A percentile compares a stretch with the other conserved stretches of the same genome.
Evolutionary conservation across 2,888 invertebrate species (phyloP).

Genomic region (Caenorhabditis parvicauda): DNA sequence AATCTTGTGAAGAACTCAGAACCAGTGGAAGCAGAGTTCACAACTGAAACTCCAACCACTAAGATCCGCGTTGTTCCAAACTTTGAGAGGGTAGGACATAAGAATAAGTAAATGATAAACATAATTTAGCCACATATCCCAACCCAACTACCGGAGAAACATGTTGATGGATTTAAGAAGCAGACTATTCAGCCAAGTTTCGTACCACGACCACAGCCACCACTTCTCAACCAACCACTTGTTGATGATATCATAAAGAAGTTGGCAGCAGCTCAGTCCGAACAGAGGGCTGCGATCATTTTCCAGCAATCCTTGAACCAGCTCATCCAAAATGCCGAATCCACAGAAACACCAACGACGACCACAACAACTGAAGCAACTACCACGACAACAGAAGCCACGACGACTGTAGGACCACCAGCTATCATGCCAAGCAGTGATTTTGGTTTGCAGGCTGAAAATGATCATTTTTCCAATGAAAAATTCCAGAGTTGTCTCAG

Average conservation of each 20-base stretch:
- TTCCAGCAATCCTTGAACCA: slow-evolving; percentile 38
- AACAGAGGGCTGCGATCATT: slow-evolving; percentile 35
- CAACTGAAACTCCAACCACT: too few relatives aligned
- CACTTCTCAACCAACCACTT: slow-evolving; percentile 18
- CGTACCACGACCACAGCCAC: slow-evolving; percentile 15
- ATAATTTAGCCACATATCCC: too few relatives aligned
- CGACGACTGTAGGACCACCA: slow-evolving; percentile 25
- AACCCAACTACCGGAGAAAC: too few relatives aligned
- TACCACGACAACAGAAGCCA: slow-evolving; percentile 9
- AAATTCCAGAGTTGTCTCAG: slow-evolving; percentile 12
- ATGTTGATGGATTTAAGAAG: too few relatives aligned
- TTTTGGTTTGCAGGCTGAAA: slow-evolving; percentile 2
- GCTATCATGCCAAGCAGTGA: neutral
- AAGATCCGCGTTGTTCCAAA: too few relatives aligned
- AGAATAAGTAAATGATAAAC: too few relatives aligned
- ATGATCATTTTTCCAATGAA: slow-evolving; percentile 14
- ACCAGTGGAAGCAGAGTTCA: too few relatives aligned
- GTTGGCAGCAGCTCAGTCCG: slow-evolving; percentile 38
- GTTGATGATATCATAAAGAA: slow-evolving; percentile 35
- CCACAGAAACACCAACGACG: slow-evolving; percentile 2
- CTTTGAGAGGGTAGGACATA: too few relatives aligned
- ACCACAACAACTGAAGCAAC: too few relatives aligned
- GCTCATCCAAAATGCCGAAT: slow-evolving; percentile 25
- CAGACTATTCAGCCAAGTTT: too few relatives aligned
- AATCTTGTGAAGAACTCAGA: too few relatives aligned